Conservation (phyloP, 2,888 invertebrate genomes). For the Epistrophella euchroma region DNA sequence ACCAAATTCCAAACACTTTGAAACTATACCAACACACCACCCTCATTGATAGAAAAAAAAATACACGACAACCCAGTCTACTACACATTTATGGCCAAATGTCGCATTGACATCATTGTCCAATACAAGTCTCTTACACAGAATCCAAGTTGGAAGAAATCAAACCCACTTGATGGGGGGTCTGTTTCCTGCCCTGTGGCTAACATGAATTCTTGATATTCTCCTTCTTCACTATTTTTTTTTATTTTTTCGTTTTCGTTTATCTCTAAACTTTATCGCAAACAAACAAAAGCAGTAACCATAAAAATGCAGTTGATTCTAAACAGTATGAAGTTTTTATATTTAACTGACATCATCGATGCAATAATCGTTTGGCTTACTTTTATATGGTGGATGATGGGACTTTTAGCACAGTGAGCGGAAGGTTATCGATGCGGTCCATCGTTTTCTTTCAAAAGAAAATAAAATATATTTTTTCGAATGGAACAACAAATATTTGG, state of each 20-base stretch:
- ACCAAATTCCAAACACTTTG: constrained; percentile 12
- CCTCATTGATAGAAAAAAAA: neutral
- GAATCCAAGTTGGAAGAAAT: constrained; percentile 1
- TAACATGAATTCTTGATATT: constrained; percentile 4
- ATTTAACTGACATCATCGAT: constrained; percentile 69
- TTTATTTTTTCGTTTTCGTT: no score
- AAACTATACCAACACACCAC: constrained; percentile 7
- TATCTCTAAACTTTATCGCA: constrained; percentile 11
- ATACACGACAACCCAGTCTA: constrained; percentile 11
- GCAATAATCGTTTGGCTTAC: constrained; percentile 71
- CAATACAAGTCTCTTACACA: constrained; percentile 43
- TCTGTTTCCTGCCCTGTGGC: constrained; percentile 8
- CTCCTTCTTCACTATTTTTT: neutral
- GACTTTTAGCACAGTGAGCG: neutral
- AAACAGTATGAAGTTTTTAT: constrained; percentile 39
- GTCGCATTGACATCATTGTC: constrained; percentile 67
- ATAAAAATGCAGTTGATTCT: constrained; percentile 68
- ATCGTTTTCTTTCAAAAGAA: constrained; percentile 23
- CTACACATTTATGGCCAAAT: constrained; percentile 41
- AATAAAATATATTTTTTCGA: constrained; percentile 24
- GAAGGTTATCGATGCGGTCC: constrained; percentile 1
- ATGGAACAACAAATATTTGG: neutral
- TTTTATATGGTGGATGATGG: constrained; percentile 30
- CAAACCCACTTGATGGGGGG: constrained; percentile 2
- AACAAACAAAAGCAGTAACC: constrained; percentile 65